A percentile compares a stretch with the other conserved stretches of the same genome.
Evolutionary conservation across 1,140 invertebrate species (phyloP).

Genomic region (Cyclina sinensis): DNA sequence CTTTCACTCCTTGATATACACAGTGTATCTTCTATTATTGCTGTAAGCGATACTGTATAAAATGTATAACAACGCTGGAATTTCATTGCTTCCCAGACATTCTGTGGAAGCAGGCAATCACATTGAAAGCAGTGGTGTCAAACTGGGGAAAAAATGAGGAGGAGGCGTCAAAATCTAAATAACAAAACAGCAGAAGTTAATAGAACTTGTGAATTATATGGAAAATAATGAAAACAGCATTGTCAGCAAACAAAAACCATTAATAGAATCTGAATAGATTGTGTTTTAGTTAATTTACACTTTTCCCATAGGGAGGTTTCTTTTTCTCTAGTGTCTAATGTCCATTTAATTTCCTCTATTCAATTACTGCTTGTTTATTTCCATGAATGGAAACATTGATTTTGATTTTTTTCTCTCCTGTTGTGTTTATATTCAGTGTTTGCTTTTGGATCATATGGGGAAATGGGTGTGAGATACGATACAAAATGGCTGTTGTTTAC

Average conservation of each 20-base stretch:
- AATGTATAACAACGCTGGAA: not conserved
- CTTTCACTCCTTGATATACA: too few relatives aligned
- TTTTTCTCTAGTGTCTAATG: not conserved
- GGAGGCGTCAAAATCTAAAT: conserved; percentile 4
- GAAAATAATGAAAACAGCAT: not conserved
- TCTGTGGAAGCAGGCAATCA: not conserved
- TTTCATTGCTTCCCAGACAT: conserved; percentile 4
- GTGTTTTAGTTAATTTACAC: conserved; percentile 3
- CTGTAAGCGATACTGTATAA: not conserved
- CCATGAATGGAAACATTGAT: conserved; percentile 9
- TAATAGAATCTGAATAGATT: not conserved
- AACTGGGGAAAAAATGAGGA: not conserved
- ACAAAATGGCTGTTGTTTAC: not conserved
- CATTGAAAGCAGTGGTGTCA: not conserved
- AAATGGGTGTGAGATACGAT: not conserved
- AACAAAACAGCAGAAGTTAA: not conserved
- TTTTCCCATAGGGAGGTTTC: not conserved
- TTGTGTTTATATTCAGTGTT: not conserved
- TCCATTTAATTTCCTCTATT: conserved; percentile 8
- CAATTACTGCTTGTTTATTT: not conserved
- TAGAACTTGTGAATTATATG: not conserved
- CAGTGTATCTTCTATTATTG: too few relatives aligned
- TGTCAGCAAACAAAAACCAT: not conserved
- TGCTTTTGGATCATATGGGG: too few relatives aligned
- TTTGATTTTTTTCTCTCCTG: not conserved